Evolutionary conservation across 1,140 invertebrate species (phyloP).

Genomic region (Sycophila sp.): DNA sequence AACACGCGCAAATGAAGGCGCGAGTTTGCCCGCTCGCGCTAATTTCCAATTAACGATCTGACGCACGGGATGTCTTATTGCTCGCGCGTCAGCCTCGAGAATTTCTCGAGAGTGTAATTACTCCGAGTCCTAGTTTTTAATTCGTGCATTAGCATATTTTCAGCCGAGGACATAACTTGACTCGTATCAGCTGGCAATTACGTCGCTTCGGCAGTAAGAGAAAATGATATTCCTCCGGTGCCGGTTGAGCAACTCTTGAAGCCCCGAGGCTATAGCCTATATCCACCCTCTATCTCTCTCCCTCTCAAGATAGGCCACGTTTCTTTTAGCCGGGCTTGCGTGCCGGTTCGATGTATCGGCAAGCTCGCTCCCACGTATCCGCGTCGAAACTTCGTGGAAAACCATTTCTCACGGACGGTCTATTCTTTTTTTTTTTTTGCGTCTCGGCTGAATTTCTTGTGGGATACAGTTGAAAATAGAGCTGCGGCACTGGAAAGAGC

Average conservation of each 20-base stretch:
- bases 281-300: background rate
- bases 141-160: background rate
- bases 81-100: no score
- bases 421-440: background rate
- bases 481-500: no score
- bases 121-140: background rate
- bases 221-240: conserved; percentile 64
- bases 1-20: background rate
- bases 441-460: background rate
- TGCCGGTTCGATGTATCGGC: no score
- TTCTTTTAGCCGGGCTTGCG: background rate
- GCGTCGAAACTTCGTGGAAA: background rate
- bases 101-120: conserved; percentile 7
- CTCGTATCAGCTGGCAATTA: conserved; percentile 46
- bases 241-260: conserved; percentile 57
- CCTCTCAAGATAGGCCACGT: background rate
- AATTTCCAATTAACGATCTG: conserved; percentile 1
- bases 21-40: no score
- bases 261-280: background rate
- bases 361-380: no score
- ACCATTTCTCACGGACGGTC: background rate
- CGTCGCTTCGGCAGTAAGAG: no score
- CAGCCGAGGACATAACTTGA: background rate
- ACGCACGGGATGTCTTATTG: background rate
- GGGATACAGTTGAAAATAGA: background rate